A percentile compares a stretch with the other conserved stretches of the same genome.
Evolutionary conservation across 2,888 invertebrate species (phyloP).

Genomic region (Tuta absoluta): DNA sequence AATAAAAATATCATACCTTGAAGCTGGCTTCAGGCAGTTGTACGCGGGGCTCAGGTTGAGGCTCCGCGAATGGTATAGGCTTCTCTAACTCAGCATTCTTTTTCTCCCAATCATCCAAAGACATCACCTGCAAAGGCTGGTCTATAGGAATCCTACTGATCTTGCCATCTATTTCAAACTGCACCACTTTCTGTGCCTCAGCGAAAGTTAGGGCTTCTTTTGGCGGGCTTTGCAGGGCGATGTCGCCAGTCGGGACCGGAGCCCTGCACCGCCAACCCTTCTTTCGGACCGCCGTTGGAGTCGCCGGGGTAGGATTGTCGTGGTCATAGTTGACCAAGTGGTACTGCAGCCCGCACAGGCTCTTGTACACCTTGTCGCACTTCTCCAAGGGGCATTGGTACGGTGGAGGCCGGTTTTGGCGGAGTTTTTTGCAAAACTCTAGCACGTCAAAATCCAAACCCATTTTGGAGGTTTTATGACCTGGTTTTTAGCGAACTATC

Average conservation of each 20-base stretch:
- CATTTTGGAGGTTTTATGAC: constrained; percentile 64
- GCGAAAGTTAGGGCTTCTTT: constrained; percentile 90
- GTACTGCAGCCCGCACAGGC: constrained; percentile 91
- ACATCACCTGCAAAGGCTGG: constrained; percentile 85
- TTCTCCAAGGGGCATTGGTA: constrained; percentile 92
- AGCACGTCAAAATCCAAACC: constrained; percentile 92
- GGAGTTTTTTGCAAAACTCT: constrained; percentile 91
- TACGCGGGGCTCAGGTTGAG: constrained; percentile 69
- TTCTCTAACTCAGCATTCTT: constrained; percentile 73
- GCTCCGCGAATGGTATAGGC: constrained; percentile 68
- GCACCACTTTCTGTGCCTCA: constrained; percentile 91
- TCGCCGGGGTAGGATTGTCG: constrained; percentile 86
- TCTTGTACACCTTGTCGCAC: constrained; percentile 93
- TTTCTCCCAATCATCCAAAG: constrained; percentile 84
- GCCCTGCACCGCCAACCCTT: constrained; percentile 81
- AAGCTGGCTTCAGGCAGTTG: constrained; percentile 75
- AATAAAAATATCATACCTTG: constrained; percentile 50
- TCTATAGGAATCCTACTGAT: constrained; percentile 84
- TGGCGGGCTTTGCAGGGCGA: constrained; percentile 75
- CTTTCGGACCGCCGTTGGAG: constrained; percentile 83
- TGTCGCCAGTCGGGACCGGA: constrained; percentile 81
- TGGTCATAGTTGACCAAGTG: constrained; percentile 93
- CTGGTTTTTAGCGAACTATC: neutral
- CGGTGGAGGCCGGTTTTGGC: constrained; percentile 90
- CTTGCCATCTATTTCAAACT: constrained; percentile 92